Evolutionary conservation across 2,113 vertebrate genomes (phyloP).

Genomic region (Muntiacus muntjak): DNA sequence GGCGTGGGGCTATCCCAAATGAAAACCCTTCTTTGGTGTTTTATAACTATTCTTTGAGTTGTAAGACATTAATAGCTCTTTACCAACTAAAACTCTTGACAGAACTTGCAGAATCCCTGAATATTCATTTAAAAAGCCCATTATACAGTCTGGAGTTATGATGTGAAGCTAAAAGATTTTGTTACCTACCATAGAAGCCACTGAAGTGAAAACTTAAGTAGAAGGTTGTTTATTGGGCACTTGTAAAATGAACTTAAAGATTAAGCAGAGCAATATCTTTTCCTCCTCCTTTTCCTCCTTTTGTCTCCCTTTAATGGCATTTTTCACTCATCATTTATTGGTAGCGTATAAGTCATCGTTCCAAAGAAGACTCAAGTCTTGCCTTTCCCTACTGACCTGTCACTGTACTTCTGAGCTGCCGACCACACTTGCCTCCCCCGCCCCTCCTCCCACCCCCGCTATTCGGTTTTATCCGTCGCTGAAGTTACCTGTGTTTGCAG

Average conservation of each 20-base stretch:
- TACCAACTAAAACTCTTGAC: background rate
- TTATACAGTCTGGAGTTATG: background rate
- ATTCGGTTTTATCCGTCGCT: background rate
- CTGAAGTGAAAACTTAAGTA: slow-evolving; percentile 1
- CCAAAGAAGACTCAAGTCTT: background rate
- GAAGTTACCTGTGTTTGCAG: background rate
- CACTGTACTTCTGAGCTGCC: background rate
- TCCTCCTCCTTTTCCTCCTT: background rate
- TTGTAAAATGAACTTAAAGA: slow-evolving; percentile 18
- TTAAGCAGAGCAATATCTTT: background rate
- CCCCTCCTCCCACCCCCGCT: background rate
- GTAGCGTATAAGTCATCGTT: background rate
- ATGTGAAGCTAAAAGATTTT: slow-evolving; percentile 22
- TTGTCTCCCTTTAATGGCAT: background rate
- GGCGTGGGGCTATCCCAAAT: background rate
- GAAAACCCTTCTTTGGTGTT: background rate
- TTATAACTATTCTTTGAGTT: background rate
- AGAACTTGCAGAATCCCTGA: slow-evolving; percentile 13
- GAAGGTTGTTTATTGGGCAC: background rate
- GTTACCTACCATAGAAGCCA: slow-evolving; percentile 1
- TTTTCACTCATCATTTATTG: background rate
- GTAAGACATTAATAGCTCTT: background rate
- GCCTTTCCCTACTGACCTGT: background rate
- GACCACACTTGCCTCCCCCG: no score
- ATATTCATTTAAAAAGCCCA: background rate